These are phyloP conservation scores for Aythya baeri DNA, from an alignment of 2,113 vertebrate genomes.

Conservation along the genomic window DNA sequence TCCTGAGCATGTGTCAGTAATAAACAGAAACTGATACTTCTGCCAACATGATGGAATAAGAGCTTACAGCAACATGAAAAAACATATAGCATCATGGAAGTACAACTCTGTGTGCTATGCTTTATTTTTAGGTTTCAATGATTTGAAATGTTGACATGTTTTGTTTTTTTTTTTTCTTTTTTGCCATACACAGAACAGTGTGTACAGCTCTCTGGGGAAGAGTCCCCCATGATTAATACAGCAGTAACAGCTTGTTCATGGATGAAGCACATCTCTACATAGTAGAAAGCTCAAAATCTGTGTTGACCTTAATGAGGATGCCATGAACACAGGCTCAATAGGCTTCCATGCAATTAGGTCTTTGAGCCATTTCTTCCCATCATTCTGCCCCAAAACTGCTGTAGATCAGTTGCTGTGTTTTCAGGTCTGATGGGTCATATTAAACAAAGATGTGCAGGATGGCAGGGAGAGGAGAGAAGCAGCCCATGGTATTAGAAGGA, in stretches of 20 bases:
- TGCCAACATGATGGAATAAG: neutral
- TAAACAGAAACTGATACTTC: neutral
- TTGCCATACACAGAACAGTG: neutral
- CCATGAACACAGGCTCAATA: neutral
- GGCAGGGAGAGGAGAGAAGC: neutral
- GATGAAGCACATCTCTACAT: neutral
- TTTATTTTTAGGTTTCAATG: neutral
- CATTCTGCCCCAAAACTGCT: neutral
- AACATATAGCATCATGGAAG: neutral
- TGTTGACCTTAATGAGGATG: neutral
- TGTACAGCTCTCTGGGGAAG: neutral
- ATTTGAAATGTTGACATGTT: neutral
- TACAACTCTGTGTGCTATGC: neutral
- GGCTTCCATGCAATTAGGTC: neutral
- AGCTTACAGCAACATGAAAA: neutral
- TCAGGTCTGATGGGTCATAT: neutral
- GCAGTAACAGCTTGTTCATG: neutral
- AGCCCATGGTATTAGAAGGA: neutral
- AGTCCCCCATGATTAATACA: neutral
- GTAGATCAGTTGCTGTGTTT: neutral
- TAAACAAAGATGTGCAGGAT: neutral
- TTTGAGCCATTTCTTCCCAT: neutral
- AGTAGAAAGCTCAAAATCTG: neutral
- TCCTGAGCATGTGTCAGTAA: neutral
- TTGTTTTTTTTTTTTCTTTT: neutral